Conservation (phyloP, 2,113 vertebrate species). For the Peromyscus leucopus region DNA sequence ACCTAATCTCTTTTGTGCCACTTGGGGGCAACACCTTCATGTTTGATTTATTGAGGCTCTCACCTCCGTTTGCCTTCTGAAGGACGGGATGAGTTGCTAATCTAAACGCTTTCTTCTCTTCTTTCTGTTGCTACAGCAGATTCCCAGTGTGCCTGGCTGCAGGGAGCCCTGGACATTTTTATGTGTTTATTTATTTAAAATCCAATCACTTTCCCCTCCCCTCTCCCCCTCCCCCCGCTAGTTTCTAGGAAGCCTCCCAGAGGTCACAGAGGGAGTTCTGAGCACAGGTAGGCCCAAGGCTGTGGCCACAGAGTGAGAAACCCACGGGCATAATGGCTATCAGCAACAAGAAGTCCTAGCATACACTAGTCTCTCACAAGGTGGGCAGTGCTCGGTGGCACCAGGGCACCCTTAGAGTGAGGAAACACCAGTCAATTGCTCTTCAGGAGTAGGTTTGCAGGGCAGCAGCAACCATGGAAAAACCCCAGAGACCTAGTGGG, state of each 20-base stretch:
- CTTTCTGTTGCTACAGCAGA: background rate
- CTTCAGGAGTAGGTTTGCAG: background rate
- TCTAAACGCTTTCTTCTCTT: background rate
- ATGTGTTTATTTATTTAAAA: conserved; percentile 18
- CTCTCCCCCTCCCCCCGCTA: too few species aligned
- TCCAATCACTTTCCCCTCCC: background rate
- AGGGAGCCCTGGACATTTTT: background rate
- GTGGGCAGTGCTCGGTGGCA: fast-evolving
- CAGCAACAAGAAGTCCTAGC: background rate
- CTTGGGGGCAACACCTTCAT: conserved; percentile 89
- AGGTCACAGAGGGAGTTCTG: background rate
- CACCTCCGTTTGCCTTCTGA: conserved; percentile 73
- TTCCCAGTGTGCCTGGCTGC: background rate
- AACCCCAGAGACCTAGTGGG: background rate
- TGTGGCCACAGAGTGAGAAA: background rate
- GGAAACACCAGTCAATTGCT: background rate
- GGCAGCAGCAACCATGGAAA: background rate
- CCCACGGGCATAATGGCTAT: background rate
- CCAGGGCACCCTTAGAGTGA: background rate
- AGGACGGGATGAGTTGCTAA: conserved; percentile 62
- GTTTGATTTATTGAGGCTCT: conserved; percentile 87
- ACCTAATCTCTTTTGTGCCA: conserved; percentile 85
- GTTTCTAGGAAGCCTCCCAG: background rate
- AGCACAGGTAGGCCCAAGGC: background rate
- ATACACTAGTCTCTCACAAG: background rate